Conservation (phyloP, 2,113 vertebrate genomes). For the Charadrius vociferus region DNA sequence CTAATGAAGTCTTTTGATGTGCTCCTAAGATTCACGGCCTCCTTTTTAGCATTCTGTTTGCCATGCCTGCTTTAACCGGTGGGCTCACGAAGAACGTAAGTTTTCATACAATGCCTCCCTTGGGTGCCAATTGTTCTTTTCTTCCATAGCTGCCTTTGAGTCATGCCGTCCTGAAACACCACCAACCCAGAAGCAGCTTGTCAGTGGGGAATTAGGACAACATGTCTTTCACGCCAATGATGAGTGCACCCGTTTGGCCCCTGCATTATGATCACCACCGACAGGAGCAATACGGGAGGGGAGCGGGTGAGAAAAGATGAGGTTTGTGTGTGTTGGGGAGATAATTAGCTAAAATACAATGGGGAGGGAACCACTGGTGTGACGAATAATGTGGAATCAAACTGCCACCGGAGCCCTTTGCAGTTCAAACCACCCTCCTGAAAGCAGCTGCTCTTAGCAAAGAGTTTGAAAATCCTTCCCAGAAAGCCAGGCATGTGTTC, state of each 20-base stretch:
- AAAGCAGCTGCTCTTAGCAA: conserved; percentile 8
- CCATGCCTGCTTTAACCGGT: not conserved
- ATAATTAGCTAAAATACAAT: conserved; percentile 31
- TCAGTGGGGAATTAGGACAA: conserved; percentile 36
- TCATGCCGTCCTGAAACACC: not conserved
- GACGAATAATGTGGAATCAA: not conserved
- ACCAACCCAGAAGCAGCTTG: not conserved
- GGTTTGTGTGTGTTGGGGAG: not conserved
- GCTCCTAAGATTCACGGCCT: not conserved
- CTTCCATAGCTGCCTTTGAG: conserved; percentile 61
- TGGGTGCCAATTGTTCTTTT: conserved; percentile 29
- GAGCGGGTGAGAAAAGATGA: not conserved
- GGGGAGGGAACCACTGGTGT: not conserved
- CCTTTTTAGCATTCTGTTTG: conserved; percentile 38
- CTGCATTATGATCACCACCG: not conserved
- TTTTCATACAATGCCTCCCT: conserved; percentile 21
- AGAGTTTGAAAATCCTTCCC: conserved; percentile 16
- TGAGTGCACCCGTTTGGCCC: not conserved
- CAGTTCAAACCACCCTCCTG: not conserved
- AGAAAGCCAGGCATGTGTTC: not conserved
- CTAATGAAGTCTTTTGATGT: conserved; percentile 29
- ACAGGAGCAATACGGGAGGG: not conserved
- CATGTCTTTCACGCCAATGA: conserved; percentile 18
- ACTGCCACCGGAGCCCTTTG: not conserved
- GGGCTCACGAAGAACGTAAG: not conserved